Conservation (phyloP, 2,797 vertebrate species). For the Kryptolebias ocellatus region DNA sequence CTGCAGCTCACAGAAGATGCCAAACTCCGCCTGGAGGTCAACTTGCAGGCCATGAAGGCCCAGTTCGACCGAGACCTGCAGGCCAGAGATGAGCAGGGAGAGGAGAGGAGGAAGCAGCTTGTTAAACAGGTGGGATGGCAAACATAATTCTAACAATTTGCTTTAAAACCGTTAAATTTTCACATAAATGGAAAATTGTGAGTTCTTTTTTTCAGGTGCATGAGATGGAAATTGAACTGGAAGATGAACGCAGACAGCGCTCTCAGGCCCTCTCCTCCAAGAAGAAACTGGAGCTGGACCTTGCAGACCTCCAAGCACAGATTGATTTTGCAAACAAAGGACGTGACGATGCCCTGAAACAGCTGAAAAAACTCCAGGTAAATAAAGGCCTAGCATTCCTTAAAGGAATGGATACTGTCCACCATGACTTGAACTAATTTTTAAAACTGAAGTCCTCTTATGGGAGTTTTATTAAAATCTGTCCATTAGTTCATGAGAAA, state of each 20-base stretch:
- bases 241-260: conserved; percentile 93
- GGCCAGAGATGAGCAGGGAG: conserved; percentile 92
- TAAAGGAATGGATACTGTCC: neutral
- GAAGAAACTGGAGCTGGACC: conserved; percentile 95
- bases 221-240: conserved; percentile 94
- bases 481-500: too few relatives aligned
- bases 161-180: neutral
- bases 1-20: conserved; percentile 96
- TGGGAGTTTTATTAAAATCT: too few relatives aligned
- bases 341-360: conserved; percentile 94
- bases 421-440: too few relatives aligned
- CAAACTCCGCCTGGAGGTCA: conserved; percentile 96
- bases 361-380: conserved; percentile 95
- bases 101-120: conserved; percentile 94
- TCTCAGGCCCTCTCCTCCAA: conserved; percentile 86
- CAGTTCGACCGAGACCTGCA: conserved; percentile 95
- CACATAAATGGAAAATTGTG: neutral
- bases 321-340: conserved; percentile 91
- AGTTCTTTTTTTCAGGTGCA: conserved; percentile 82
- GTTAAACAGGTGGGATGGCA: conserved; percentile 86
- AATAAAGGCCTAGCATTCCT: neutral
- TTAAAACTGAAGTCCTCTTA: too few relatives aligned
- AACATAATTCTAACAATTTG: neutral
- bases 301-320: conserved; percentile 88
- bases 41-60: conserved; percentile 98